Evolutionary conservation across 2,113 vertebrate species (phyloP), one percentile per base, ranked within the genome.

Genomic region (Xenopus laevis): DNA sequence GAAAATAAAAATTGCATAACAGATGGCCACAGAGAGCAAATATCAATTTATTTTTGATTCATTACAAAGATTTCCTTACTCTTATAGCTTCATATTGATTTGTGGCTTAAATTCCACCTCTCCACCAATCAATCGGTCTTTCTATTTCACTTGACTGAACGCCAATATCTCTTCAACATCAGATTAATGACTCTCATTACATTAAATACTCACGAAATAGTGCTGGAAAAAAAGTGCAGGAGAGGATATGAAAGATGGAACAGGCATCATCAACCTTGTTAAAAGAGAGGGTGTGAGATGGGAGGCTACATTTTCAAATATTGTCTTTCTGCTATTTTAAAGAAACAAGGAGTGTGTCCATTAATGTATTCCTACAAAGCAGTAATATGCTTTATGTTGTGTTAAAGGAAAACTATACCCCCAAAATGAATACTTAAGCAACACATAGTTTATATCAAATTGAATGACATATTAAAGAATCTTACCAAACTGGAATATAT

Each of bases 131-230:
- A 86, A 90, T 91, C 85, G 68, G 86, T 90, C 79, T 83, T 85
- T 83, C 85, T 84, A 76, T 83, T 74, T 46, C 40, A 70, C 1
- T 13, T 74, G 83, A 88, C 88, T 82, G 61, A 62, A 82, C 85
- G 81, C 91, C 91, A 53, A 92, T 91, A 87, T 60, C 85, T 84
- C 87, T 88, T 91, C 87, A 88, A 90, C 85, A 82, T 68, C 79
- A 91, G 90, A 92, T 91, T 77, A 78, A 91, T 85, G 83, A 78
- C 27, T 74, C 81, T 87, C 71, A 84, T 86, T 82, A 83, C 62
- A 74, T 72, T 84, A 83, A 84, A 83, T 78, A 77, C 9, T 10
- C 77, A 79, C 11, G 50, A 27, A 63, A 21, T 13, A 67, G 55
- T 3, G 47, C 27, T 46, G 9, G 4, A 12, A 27, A 12, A 27